Evolutionary conservation across 2,888 invertebrate species (phyloP), one percentile per base, ranked within the genome.

Genomic region (Lydus trimaculatus): DNA sequence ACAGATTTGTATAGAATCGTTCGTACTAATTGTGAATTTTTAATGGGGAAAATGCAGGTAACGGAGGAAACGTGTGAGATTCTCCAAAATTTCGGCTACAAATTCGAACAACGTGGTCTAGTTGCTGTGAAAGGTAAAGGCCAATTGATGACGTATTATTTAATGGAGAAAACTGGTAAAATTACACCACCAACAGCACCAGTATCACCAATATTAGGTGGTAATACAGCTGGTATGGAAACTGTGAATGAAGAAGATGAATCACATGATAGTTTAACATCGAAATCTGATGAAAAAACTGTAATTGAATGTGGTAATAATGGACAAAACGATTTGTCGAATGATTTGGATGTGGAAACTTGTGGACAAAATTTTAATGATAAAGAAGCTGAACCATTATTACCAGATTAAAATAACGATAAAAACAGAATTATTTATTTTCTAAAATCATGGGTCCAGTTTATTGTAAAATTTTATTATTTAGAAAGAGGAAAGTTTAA

Each of bases 121-220:
- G 97, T 99, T 15, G 93, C 94, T 56, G 98, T 99, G 59, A 99
- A 99, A 86, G 98, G 98, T 76, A 99, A 98, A 86, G 98, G 98
- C 15, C 94, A 97, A 83, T 89, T 98, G 67, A 94, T 97, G 92
- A 98, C 98, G 1, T 98, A 96, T 85, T 98, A 97, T 83, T 87
- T 98, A 74, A 88, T 90, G 82, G 92, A 91, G 75, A 88, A 88
- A 82, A 85, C 86, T 5, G 84, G 83, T 31, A 84, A 84, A 77
- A 81, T 79, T n/a, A 83, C 82, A 7, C 84, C 84, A 23, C 83
- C 83, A 0, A 84, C 84, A 20, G 84, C 81, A 5, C 84, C 84
- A 8, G 81, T 83, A 3, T 84, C 84, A 2, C 84, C 84, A 5
- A 75, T 78, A 15, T 75, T 79, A 36, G 78, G 76, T 20, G 76